Base-by-base conservation (phyloP, 2,888 invertebrate genomes). In the Tetranychus piercei region DNA sequence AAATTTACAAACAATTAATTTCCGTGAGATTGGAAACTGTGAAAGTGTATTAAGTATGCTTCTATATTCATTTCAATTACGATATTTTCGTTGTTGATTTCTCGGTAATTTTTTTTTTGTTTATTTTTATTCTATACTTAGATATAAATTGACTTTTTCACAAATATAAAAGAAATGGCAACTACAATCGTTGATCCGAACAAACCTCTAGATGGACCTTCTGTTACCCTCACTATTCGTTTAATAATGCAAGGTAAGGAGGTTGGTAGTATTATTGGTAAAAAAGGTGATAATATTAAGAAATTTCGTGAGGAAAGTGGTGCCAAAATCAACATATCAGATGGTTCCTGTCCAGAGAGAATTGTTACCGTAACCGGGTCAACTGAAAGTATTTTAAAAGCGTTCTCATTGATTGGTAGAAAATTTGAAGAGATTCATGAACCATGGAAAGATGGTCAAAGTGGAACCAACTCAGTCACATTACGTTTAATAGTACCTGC, bases 161-260 rank as follows among this genome's bases (percentile, higher is more conserved):
- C 69, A 9, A n/a, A 22, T n/a, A 69, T 11, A 69, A 6, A 71
- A 43, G 11, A 44, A 44, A 71, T 71, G 71, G 71, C 69, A 69
- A 69, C 67, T 6, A 67, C 71, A 71, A 44, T 34, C 20, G 71
- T 44, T 20, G n/a, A 20, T 44, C 9, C 45, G 18, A 65, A 6
- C 34, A 70, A 74, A 45, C 20, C 34, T 18, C 7, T 76, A 84
- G 90, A 90, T 85, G 90, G 90, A 86, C 89, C 90, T 80, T 90
- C 90, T 86, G 91, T 94, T 85, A 94, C 94, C 83, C 90, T 97
- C 84, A 97, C 97, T 84, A 93, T 97, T 86, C 89, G 97, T 85
- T 89, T 97, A 87, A 93, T 97, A 85, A 97, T 97, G 97, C 96
- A 97, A 88, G 96, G 97, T 87, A 97, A 97, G 92, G 94, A 94